These are phyloP conservation scores for Paralichthys olivaceus DNA, from an alignment of 2,113 vertebrate species.

Conservation along the genomic window DNA sequence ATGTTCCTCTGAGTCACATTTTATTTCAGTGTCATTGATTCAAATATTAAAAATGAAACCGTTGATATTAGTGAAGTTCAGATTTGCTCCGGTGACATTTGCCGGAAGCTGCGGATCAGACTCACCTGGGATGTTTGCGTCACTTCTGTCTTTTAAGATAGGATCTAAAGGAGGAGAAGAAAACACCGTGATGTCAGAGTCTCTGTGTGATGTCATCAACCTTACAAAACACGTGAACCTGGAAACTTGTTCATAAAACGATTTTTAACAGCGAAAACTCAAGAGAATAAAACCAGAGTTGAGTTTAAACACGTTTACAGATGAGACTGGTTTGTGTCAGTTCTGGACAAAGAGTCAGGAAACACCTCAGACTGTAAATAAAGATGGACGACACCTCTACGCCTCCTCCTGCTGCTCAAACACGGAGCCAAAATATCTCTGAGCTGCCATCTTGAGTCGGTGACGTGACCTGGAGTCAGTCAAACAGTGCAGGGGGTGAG, in stretches of 20 bases:
- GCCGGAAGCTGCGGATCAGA: too few species aligned
- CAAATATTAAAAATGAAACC: too few species aligned
- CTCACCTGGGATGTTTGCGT: too few species aligned
- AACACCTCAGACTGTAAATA: not conserved
- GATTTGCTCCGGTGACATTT: too few species aligned
- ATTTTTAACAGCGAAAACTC: not conserved
- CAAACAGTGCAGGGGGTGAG: too few species aligned
- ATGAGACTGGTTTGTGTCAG: not conserved
- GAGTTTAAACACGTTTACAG: slow-evolving; percentile 4
- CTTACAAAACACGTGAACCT: not conserved
- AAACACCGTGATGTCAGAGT: not conserved
- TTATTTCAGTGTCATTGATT: too few species aligned
- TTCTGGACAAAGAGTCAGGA: not conserved
- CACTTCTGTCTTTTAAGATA: slow-evolving; percentile 4
- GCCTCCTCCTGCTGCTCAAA: not conserved
- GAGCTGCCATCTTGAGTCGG: too few species aligned
- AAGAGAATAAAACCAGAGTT: not conserved
- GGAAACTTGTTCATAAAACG: not conserved
- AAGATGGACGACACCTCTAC: too few species aligned
- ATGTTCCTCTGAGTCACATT: too few species aligned
- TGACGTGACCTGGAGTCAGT: too few species aligned
- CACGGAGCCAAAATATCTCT: too few species aligned
- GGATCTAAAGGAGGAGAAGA: not conserved
- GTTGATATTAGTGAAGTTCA: too few species aligned
- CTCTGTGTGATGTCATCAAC: not conserved